Evolutionary conservation across 1,140 invertebrate genomes (phyloP), one percentile per base, ranked within the genome.

Genomic region (Atta texana): DNA sequence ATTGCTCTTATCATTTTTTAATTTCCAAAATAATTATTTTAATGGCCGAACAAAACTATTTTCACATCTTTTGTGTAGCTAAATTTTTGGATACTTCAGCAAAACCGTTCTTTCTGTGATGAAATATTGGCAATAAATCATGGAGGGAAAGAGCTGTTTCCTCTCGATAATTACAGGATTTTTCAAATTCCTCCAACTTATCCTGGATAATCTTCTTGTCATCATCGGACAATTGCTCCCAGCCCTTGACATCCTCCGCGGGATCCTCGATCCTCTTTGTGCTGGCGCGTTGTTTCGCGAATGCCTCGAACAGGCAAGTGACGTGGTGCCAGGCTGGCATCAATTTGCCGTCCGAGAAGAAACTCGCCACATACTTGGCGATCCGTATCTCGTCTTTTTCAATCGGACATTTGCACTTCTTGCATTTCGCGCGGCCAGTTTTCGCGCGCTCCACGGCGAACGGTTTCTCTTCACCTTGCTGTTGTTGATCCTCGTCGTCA

Each of bases 271-370:
- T 98, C 86, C 97, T 96, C 93, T 98, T 98, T 0, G 98, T 98
- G 0, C 97, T 97, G 1, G 97, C 96, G 80, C 98, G 94, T 89
- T 98, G 98, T 91, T 97, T 97, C 28, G 96, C 94, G 88, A 98
- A 97, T 0, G 96, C 96, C 82, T 98, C 97, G 95, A 98, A 98
- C 1, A 98, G 94, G 92, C 98, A 99, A 66, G 95, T 93, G 0
- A 98, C 93, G 93, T 99, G 98, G 93, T 97, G 96, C 97, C 98
- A 99, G 76, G 96, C 96, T 93, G 98, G 98, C 98, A 98, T 98
- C 89, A 97, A 97, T 88, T 97, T 97, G 8, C 97, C 97, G n/a
- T 97, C 97, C 21, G 96, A 96, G 93, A 98, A 98, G 1, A 97
- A 97, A 95, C 98, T 98, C 0, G 97, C 91, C 5, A 96, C 96